phyloP scores from a whole-genome alignment of 2,888 invertebrate species.

The Hylaea fasciaria region DNA sequence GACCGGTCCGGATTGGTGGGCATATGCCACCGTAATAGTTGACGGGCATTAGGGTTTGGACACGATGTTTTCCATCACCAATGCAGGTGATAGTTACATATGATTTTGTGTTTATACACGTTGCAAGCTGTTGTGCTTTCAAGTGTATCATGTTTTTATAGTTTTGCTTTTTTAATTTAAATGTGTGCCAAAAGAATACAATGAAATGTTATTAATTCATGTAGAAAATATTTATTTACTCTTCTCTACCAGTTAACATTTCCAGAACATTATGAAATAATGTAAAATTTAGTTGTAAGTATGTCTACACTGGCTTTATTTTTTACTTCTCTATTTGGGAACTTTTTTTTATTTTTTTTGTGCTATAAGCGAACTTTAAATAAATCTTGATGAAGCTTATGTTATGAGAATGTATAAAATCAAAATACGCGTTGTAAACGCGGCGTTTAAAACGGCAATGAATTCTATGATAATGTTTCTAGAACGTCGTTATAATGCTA shows the following conservation, averaged over 20 bases:
- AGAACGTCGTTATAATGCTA: no score
- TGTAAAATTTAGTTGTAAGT: constrained; percentile 28
- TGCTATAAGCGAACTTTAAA: constrained; percentile 10
- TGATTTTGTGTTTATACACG: no score
- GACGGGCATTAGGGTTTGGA: no score
- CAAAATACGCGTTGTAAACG: background rate
- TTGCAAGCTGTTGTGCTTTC: no score
- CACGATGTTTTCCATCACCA: no score
- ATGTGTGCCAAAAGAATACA: constrained; percentile 4
- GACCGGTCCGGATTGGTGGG: no score
- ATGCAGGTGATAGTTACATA: no score
- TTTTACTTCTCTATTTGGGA: constrained; percentile 16
- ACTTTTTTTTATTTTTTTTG: constrained; percentile 4
- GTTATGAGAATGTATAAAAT: background rate
- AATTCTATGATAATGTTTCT: no score
- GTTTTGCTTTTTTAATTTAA: background rate
- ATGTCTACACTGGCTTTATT: constrained; percentile 12
- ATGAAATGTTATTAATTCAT: background rate
- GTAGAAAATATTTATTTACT: background rate
- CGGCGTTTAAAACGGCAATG: no score
- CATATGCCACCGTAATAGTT: no score
- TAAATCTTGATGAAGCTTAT: background rate
- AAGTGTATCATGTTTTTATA: no score
- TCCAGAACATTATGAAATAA: constrained; percentile 30
- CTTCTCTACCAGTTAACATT: constrained; percentile 34